Percentiles rank a stretch among this genome's conserved stretches.
Evolutionary conservation across 92 coral and sea anemone species (phyloP).

Genomic region (Phenganax marumi): DNA sequence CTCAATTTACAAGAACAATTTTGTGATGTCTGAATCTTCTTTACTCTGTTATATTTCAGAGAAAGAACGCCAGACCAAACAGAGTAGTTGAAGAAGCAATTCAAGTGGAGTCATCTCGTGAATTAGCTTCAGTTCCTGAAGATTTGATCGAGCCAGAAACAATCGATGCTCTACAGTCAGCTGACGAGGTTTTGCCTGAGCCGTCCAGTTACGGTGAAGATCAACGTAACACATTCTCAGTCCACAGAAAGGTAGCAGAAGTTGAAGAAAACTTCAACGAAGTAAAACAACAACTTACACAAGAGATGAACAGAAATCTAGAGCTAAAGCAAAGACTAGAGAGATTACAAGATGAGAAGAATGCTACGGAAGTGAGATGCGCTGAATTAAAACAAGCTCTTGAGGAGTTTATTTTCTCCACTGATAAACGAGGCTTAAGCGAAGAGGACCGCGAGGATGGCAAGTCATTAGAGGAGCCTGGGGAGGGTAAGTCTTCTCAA

Average conservation of each 20-base stretch:
- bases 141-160: conserved; percentile 2
- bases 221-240: background rate
- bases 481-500: conserved; percentile 51
- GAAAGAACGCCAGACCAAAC: background rate
- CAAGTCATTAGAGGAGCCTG: conserved; percentile 23
- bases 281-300: conserved; percentile 15
- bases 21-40: background rate
- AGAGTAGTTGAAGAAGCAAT: background rate
- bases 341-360: conserved; percentile 64
- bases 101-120: background rate
- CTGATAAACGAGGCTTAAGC: conserved; percentile 62
- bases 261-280: conserved; percentile 19
- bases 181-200: background rate
- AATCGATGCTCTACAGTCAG: conserved; percentile 1
- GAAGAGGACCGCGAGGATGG: conserved; percentile 44
- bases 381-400: conserved; percentile 80
- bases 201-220: background rate
- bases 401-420: conserved; percentile 86
- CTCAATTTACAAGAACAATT: too few species aligned
- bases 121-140: background rate
- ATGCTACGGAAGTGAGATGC: conserved; percentile 36
- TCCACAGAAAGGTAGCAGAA: background rate
- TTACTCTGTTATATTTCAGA: background rate
- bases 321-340: conserved; percentile 61
- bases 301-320: conserved; percentile 28